These are phyloP conservation scores for Hymenopus coronatus DNA, from an alignment of 2,888 invertebrate species.

Conservation along the genomic window DNA sequence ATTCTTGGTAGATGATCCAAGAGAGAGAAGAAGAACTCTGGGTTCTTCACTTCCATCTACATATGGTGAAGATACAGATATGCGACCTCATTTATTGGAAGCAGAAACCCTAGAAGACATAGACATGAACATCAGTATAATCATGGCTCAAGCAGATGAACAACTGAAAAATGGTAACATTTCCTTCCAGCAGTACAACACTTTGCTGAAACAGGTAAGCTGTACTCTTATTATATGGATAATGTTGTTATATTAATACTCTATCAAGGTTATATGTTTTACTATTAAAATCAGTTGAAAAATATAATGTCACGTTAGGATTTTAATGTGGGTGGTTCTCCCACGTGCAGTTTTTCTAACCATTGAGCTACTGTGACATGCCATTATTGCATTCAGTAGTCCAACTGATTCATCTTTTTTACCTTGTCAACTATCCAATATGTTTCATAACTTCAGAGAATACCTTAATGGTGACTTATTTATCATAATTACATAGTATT, in stretches of 20 bases:
- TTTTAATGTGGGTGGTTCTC: background rate
- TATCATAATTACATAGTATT: no score
- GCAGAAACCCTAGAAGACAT: background rate
- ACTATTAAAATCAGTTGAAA: no score
- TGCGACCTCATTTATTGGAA: constrained; percentile 36
- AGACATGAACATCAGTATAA: constrained; percentile 63
- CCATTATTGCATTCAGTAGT: no score
- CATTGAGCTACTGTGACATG: no score
- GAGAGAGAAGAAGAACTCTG: constrained; percentile 54
- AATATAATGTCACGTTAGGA: no score
- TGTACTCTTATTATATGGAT: background rate
- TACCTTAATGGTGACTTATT: no score
- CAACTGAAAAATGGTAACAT: constrained; percentile 71
- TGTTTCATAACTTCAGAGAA: no score
- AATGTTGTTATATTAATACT: no score
- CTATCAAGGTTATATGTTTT: no score
- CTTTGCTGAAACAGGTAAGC: constrained; percentile 63
- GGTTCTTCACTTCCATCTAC: background rate
- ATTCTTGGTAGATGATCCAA: constrained; percentile 44
- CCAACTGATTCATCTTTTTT: no score
- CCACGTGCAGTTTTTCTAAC: no score
- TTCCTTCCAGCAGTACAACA: constrained; percentile 70
- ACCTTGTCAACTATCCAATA: no score
- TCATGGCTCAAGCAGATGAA: constrained; percentile 79
- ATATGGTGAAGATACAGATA: constrained; percentile 52